Evolutionary conservation across 2,888 invertebrate genomes (phyloP).

Genomic region (Brenthis hecate): DNA sequence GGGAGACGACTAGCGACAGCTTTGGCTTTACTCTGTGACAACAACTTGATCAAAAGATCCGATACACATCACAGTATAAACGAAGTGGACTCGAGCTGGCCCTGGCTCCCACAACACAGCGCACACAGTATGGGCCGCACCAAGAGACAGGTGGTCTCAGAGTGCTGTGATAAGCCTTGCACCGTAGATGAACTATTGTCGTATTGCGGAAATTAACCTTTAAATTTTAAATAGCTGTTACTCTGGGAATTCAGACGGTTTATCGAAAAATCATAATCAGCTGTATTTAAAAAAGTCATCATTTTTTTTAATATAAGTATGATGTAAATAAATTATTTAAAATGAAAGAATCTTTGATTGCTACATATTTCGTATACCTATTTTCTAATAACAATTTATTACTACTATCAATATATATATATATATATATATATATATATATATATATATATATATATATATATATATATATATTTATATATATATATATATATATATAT

Average conservation of each 20-base stretch:
- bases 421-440: too few species aligned
- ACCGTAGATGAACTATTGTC: constrained; percentile 30
- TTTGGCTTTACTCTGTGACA: constrained; percentile 39
- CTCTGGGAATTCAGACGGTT: neutral
- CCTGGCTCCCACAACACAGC: constrained; percentile 43
- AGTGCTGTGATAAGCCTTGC: constrained; percentile 55
- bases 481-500: too few species aligned
- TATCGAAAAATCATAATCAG: neutral
- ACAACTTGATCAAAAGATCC: constrained; percentile 36
- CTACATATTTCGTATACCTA: too few species aligned
- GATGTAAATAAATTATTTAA: too few species aligned
- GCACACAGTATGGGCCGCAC: constrained; percentile 43
- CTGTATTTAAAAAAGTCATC: too few species aligned
- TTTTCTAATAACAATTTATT: too few species aligned
- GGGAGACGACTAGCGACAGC: constrained; percentile 40
- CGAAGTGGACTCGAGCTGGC: constrained; percentile 33
- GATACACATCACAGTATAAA: constrained; percentile 2
- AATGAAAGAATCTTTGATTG: too few species aligned
- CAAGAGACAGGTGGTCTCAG: constrained; percentile 48
- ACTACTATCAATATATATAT: too few species aligned
- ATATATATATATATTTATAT: too few species aligned
- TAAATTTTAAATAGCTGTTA: neutral
- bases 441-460: too few species aligned
- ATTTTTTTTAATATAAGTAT: too few species aligned
- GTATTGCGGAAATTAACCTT: constrained; percentile 24